Evolutionary conservation across 2,113 vertebrate species (phyloP).

Genomic region (Chlorocebus sabaeus): DNA sequence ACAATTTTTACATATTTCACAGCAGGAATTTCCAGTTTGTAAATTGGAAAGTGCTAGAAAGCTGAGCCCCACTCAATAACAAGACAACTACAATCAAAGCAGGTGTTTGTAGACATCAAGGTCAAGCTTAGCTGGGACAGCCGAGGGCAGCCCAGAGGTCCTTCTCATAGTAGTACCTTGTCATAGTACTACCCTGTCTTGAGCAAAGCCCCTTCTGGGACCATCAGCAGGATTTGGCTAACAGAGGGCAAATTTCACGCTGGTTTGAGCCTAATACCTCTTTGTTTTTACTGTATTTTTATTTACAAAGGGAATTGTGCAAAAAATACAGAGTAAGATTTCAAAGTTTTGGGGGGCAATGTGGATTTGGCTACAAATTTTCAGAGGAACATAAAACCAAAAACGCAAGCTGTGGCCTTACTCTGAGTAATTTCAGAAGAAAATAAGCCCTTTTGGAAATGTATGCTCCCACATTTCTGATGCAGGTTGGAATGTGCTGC

Average conservation of each 20-base stretch:
- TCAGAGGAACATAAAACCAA: conserved; percentile 48
- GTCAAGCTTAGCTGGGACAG: background rate
- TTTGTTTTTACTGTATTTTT: conserved; percentile 57
- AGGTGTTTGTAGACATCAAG: background rate
- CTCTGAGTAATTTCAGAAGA: conserved; percentile 47
- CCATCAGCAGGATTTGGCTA: conserved; percentile 42
- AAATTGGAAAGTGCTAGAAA: conserved; percentile 10
- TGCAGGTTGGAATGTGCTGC: too few relatives aligned
- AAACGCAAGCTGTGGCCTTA: conserved; percentile 13
- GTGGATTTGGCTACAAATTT: conserved; percentile 41
- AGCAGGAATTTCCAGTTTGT: conserved; percentile 46
- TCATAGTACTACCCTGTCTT: background rate
- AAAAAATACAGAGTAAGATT: conserved; percentile 53
- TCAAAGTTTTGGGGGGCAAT: background rate
- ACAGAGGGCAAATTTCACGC: conserved; percentile 66
- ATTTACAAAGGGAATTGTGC: conserved; percentile 46
- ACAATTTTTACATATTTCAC: conserved; percentile 41
- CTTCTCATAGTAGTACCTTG: background rate
- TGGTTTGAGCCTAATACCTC: conserved; percentile 69
- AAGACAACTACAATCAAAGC: conserved; percentile 26
- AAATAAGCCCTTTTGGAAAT: conserved; percentile 10
- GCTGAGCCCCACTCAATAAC: background rate
- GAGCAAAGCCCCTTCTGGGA: background rate
- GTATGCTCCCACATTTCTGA: background rate
- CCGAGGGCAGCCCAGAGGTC: background rate